phyloP scores from a whole-genome alignment of 2,888 invertebrate genomes.

The Cryptosula pallasiana region DNA sequence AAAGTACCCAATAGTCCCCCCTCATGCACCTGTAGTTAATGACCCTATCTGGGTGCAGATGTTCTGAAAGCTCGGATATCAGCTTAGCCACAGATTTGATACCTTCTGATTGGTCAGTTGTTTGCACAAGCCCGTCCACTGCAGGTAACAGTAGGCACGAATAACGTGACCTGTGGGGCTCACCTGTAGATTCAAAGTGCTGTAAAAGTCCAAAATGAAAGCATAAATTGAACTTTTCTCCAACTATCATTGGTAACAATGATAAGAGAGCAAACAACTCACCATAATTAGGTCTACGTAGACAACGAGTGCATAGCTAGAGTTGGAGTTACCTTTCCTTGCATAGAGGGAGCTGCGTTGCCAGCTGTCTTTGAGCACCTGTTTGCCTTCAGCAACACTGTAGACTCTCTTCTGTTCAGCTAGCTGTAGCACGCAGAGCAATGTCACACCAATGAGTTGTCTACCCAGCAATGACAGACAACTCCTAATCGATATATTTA shows the following conservation, averaged over 20 bases:
- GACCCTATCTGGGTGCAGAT: constrained; percentile 43
- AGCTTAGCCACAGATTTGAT: constrained; percentile 38
- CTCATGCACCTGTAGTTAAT: constrained; percentile 45
- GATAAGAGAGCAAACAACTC: constrained; percentile 30
- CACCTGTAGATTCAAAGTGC: constrained; percentile 37
- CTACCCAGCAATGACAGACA: too few relatives aligned
- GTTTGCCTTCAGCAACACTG: constrained; percentile 36
- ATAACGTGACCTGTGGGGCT: constrained; percentile 43
- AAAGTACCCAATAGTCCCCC: too few relatives aligned
- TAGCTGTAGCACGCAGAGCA: constrained; percentile 1
- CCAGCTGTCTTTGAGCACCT: constrained; percentile 41
- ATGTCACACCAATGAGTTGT: too few relatives aligned
- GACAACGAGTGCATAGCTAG: constrained; percentile 38
- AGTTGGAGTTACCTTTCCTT: constrained; percentile 25
- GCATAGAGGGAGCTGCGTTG: constrained; percentile 33
- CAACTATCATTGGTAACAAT: too few relatives aligned
- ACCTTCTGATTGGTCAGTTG: constrained; percentile 35
- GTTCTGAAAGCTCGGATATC: constrained; percentile 39
- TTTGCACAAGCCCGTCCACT: constrained; percentile 39
- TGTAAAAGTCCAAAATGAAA: too few relatives aligned
- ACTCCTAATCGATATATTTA: too few relatives aligned
- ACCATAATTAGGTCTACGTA: constrained; percentile 42
- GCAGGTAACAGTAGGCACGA: constrained; percentile 45
- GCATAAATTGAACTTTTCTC: too few relatives aligned
- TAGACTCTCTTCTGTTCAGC: constrained; percentile 20